These are phyloP conservation scores for Sesia apiformis DNA, from an alignment of 2,888 invertebrate genomes.

Conservation along the genomic window DNA sequence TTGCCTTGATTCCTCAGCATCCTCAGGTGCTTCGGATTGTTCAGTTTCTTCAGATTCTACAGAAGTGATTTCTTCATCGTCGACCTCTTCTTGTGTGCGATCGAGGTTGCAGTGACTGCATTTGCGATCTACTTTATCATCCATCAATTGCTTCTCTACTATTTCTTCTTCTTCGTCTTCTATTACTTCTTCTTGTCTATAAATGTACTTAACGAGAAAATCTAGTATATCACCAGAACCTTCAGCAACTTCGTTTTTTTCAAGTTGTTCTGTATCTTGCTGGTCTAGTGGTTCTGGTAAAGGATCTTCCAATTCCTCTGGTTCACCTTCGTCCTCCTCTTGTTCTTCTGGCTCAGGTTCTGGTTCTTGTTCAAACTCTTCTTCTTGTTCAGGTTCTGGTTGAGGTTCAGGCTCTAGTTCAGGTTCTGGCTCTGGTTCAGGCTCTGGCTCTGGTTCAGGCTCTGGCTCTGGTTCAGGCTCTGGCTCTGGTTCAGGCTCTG, in stretches of 20 bases:
- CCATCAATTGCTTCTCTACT: too few species aligned
- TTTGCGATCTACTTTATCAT: not conserved
- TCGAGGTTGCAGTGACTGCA: slow-evolving; percentile 1
- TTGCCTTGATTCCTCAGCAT: slow-evolving; percentile 14
- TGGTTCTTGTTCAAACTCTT: not conserved
- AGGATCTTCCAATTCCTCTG: not conserved
- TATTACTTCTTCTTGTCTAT: too few species aligned
- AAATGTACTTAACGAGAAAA: not conserved
- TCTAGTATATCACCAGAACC: not conserved
- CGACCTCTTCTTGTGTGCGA: slow-evolving; percentile 10
- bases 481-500: slow-evolving; percentile 3
- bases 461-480: slow-evolving; percentile 14
- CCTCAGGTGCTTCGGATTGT: slow-evolving; percentile 1
- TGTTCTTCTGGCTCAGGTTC: not conserved
- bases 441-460: slow-evolving; percentile 37
- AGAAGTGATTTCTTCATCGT: slow-evolving; percentile 7
- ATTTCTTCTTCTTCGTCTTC: too few species aligned
- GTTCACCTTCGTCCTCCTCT: not conserved
- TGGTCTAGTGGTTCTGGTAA: not conserved
- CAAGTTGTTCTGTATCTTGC: not conserved
- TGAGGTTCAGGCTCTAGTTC: slow-evolving; percentile 33
- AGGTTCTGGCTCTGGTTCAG: slow-evolving; percentile 46
- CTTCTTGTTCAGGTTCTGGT: slow-evolving; percentile 1
- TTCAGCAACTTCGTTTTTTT: not conserved
- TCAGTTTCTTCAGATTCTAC: slow-evolving; percentile 3